phyloP scores from a whole-genome alignment of 1,140 invertebrate genomes.

The Drosophila insularis region DNA sequence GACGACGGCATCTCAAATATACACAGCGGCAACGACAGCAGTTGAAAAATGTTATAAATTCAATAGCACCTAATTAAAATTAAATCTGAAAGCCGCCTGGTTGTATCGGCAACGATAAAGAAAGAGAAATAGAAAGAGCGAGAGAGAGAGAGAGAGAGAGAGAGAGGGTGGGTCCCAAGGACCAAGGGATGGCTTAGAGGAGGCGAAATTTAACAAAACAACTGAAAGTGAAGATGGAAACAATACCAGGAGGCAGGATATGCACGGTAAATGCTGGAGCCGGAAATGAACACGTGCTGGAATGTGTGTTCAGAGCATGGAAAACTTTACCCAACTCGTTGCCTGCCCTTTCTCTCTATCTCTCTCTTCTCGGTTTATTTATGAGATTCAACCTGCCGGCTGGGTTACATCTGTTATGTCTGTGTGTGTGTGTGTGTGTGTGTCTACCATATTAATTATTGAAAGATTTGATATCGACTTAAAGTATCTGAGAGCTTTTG shows the following conservation, averaged over 20 bases:
- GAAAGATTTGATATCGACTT: slow-evolving; percentile 77
- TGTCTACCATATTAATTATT: slow-evolving; percentile 72
- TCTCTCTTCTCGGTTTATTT: slow-evolving; percentile 53
- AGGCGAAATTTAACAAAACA: not conserved
- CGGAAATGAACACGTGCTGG: slow-evolving; percentile 75
- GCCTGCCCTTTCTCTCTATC: slow-evolving; percentile 17
- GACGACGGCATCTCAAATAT: slow-evolving; percentile 8
- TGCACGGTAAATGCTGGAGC: slow-evolving; percentile 75
- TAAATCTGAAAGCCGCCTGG: slow-evolving; percentile 71
- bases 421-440: slow-evolving; percentile 32
- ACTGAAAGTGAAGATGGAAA: slow-evolving; percentile 26
- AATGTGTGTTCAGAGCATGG: slow-evolving; percentile 41
- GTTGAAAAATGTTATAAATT: slow-evolving; percentile 79
- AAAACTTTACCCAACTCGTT: slow-evolving; percentile 62
- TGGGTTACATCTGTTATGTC: slow-evolving; percentile 25
- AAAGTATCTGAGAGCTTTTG: slow-evolving; percentile 50
- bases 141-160: slow-evolving; percentile 30
- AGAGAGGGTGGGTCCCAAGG: slow-evolving; percentile 23
- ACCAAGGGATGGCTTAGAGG: not conserved
- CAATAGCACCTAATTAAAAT: slow-evolving; percentile 81
- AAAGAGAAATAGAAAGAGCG: too few species aligned
- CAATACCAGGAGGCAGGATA: slow-evolving; percentile 68
- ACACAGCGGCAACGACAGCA: slow-evolving; percentile 57
- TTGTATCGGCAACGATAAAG: slow-evolving; percentile 59
- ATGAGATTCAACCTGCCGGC: slow-evolving; percentile 40